phyloP scores from a whole-genome alignment of 2,888 invertebrate genomes.

The Creontiades dilutus region DNA sequence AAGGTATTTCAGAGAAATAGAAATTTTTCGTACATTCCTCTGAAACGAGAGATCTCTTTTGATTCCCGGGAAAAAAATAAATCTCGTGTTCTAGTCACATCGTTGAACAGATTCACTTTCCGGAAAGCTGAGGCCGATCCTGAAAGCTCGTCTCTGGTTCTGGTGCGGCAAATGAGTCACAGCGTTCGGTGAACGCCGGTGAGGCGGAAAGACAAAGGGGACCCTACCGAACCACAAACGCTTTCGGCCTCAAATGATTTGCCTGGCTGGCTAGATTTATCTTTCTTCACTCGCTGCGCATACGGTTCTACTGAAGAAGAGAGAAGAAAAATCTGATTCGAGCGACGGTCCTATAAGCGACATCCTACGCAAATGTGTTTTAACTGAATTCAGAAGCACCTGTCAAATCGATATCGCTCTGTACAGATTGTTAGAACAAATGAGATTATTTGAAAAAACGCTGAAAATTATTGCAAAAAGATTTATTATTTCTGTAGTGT shows the following conservation, averaged over 20 bases:
- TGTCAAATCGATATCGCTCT: too few relatives aligned
- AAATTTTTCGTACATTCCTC: too few relatives aligned
- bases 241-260: conserved; percentile 67
- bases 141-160: conserved; percentile 47
- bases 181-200: conserved; percentile 64
- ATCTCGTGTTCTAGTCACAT: neutral
- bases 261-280: conserved; percentile 68
- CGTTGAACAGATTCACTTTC: conserved; percentile 50
- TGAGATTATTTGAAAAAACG: too few relatives aligned
- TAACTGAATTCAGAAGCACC: too few relatives aligned
- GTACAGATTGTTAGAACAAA: too few relatives aligned
- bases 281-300: conserved; percentile 62
- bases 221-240: conserved; percentile 59
- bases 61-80: neutral
- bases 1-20: too few relatives aligned
- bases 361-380: too few relatives aligned
- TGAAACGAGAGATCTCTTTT: neutral
- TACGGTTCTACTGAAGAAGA: neutral
- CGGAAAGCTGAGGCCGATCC: conserved; percentile 30
- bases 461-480: too few relatives aligned
- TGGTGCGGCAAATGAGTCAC: conserved; percentile 63
- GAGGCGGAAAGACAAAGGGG: conserved; percentile 69
- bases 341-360: neutral
- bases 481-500: too few relatives aligned
- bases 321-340: neutral